Base-by-base conservation (phyloP, 2,113 vertebrate species). In the Callopanchax toddi region DNA sequence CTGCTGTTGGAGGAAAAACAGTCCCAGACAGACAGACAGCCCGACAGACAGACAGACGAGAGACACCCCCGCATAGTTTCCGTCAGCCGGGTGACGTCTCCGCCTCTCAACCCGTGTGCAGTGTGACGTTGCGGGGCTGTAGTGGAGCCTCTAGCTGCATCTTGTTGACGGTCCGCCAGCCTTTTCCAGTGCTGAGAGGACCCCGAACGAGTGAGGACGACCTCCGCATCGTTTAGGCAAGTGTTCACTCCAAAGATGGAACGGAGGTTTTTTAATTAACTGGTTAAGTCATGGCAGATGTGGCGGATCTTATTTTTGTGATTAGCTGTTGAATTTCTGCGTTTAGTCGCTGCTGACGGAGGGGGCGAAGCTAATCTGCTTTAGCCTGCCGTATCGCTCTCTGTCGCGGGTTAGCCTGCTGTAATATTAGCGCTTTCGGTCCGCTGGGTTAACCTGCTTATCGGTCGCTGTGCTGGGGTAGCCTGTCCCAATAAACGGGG, bases 21-120 rank as follows among this genome's bases (percentile, higher is more conserved):
- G 59, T 68, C 55, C 20, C 63, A 61, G 65, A 70, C 76, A 81
- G 54, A 70, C 74, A 77, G 23, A 67, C 67, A 37, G 26, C 69
- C 78, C 57, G 64, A 83, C 60, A 66, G 61, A 52, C 72, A 62
- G 75, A 59, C 76, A 69, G 71, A 34, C 68, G 60, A 85, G 80
- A 89, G 87, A 91, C 91, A 87, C 89, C 90, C 89, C 90, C 86
- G 88, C 89, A 89, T 82, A 78, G 83, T 89, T 91, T 92, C 92
- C 90, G 88, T 86, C 84, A 82, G 87, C 72, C 84, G 79, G 75
- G 59, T 92, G 91, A 90, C 91, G 91, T 90, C 82, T 86, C 84
- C 87, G 83, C 85, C 87, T 82, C 77, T 79, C 67, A 45, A 72
- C 74, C 69, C 58, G 89, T 79, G 90, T 83, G 78, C 84, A 76